phyloP scores from a whole-genome alignment of 1,140 invertebrate species.

The Cyclina sinensis region DNA sequence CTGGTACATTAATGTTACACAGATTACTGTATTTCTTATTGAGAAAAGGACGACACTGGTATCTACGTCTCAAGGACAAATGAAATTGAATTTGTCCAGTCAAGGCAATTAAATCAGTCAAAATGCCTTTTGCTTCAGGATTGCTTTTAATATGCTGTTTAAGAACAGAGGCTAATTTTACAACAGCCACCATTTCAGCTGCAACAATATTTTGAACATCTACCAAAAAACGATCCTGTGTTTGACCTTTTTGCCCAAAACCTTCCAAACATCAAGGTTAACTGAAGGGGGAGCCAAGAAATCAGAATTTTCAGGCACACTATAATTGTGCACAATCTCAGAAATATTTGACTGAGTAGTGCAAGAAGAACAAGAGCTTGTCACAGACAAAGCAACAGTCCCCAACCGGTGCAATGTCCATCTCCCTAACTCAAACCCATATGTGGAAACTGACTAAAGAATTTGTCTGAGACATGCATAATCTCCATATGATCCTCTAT shows the following conservation, averaged over 20 bases:
- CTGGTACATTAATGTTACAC: not conserved
- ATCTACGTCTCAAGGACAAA: not conserved
- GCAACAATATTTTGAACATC: slow-evolving; percentile 52
- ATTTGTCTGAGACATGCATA: too few relatives aligned
- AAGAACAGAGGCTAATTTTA: slow-evolving; percentile 36
- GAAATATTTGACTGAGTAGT: not conserved
- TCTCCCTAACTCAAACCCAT: too few relatives aligned
- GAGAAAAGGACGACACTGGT: not conserved
- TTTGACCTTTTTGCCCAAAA: slow-evolving; percentile 21
- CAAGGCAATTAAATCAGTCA: not conserved
- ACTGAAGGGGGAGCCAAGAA: slow-evolving; percentile 9
- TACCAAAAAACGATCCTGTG: not conserved
- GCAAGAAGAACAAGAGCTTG: not conserved
- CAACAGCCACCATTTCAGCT: slow-evolving; percentile 2
- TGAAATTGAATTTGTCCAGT: slow-evolving; percentile 35
- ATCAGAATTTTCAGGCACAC: slow-evolving; percentile 27
- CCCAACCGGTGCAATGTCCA: too few relatives aligned
- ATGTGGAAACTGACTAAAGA: too few relatives aligned
- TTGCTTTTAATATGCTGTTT: slow-evolving; percentile 6
- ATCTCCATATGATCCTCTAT: too few relatives aligned
- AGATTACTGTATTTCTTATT: slow-evolving; percentile 35
- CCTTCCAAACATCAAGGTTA: slow-evolving; percentile 50
- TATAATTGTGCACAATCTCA: not conserved
- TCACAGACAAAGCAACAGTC: too few relatives aligned
- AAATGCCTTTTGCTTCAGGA: not conserved